Base-by-base conservation (phyloP, 35 echinoderm and acorn worm genomes). In the Eucidaris tribuloides region DNA sequence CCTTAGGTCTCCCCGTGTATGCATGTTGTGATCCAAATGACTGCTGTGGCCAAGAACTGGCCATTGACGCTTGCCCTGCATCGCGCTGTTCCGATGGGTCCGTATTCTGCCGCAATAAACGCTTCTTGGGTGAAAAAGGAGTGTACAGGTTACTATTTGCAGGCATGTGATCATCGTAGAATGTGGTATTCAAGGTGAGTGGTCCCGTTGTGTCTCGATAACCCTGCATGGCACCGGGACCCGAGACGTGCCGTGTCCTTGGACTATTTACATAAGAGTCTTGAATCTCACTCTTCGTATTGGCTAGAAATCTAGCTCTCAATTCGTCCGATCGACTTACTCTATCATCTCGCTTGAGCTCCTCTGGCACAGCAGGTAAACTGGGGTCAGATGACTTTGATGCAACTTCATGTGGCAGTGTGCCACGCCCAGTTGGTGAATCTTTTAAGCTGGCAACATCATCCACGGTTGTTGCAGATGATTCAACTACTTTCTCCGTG, bases 51-150 rank as follows among this genome's bases (percentile, higher is more conserved):
- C 68, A 74, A 44, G 68, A 74, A 22, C 37, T 74, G 37, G 68
- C 68, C 68, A 74, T 74, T 1, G 68, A 74, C 19, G 37, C 15
- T n/a, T n/a, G n/a, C 68, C 68, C 68, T 35, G 68, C 68, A 38
- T 74, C 68, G n/a, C 68, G 68, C 6, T 68, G 64, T 22, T 74
- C 65, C n/a, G 33, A 64, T 17, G 87, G 79, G 25, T 89, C 87
- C 35, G 87, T 89, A 34, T 82, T 89, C 64, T 89, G 87, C 19
- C 87, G 38, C 22, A 89, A 66, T 13, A 82, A 79, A 43, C 87
- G 81, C 87, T 89, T 89, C 64, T 89, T 89, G 13, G 87, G 87
- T 56, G 87, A 89, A 23, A 89, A 89, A 22, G 87, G 79, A 58
- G 87, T 65, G 58, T 76, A 82, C 0, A 74, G 54, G 27, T 77